These are phyloP conservation scores for Neoitamus cyanurus DNA, from an alignment of 2,888 invertebrate genomes.

Conservation along the genomic window DNA sequence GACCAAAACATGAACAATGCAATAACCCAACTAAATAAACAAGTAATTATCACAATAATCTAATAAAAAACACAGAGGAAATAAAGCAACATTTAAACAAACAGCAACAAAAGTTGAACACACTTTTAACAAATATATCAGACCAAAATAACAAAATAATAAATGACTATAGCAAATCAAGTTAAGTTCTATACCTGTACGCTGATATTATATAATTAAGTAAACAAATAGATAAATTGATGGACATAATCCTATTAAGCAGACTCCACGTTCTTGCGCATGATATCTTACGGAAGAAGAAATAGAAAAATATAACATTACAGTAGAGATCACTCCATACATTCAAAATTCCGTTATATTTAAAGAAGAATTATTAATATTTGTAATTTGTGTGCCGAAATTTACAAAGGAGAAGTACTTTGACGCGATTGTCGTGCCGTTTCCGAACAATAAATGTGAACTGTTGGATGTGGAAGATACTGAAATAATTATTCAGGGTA, in stretches of 20 bases:
- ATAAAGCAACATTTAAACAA: no score
- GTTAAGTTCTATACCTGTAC: background rate
- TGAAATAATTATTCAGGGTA: background rate
- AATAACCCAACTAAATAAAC: no score
- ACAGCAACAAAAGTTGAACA: background rate
- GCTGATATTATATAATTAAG: background rate
- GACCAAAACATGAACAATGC: no score
- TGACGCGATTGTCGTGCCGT: slow-evolving; percentile 13
- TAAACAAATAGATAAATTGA: slow-evolving; percentile 19
- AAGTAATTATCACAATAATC: no score
- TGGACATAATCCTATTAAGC: slow-evolving; percentile 9
- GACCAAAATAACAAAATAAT: background rate
- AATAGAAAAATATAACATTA: slow-evolving; percentile 15
- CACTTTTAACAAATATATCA: background rate
- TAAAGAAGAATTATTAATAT: background rate
- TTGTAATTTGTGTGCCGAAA: background rate
- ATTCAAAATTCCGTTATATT: background rate
- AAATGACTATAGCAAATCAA: background rate
- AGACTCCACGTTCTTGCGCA: slow-evolving; percentile 30
- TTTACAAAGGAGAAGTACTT: background rate
- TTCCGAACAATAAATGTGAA: slow-evolving; percentile 17
- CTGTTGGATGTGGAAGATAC: background rate
- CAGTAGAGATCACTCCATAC: background rate
- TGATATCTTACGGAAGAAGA: background rate
- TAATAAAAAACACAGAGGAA: no score